A percentile compares a stretch with the other conserved stretches of the same genome.
Conservation (phyloP, 2,113 vertebrate genomes). For the Callocephalon fimbriatum region DNA sequence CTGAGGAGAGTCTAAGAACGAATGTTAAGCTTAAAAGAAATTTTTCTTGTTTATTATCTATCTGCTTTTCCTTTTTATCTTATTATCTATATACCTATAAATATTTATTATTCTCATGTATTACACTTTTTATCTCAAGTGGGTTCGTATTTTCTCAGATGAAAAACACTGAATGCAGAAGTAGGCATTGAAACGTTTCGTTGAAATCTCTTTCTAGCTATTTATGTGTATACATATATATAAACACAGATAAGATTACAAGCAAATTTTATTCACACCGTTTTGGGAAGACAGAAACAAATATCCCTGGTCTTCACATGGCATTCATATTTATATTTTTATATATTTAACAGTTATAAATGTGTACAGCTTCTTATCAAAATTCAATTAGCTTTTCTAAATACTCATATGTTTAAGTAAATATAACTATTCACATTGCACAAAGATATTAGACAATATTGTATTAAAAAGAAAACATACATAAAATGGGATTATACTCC, state of each 20-base stretch:
- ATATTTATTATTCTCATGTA: not conserved
- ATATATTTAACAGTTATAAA: not conserved
- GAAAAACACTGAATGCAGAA: not conserved
- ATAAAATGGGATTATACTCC: not conserved
- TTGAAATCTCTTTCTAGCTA: not conserved
- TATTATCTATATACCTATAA: not conserved
- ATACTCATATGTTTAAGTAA: not conserved
- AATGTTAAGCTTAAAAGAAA: not conserved
- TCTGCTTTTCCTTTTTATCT: not conserved
- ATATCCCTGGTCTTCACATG: not conserved
- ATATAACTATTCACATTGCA: not conserved
- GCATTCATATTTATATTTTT: not conserved
- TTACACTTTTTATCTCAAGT: not conserved
- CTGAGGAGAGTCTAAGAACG: not conserved
- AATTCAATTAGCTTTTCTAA: not conserved
- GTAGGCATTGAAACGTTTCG: not conserved
- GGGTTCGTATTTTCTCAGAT: not conserved
- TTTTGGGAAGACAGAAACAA: not conserved
- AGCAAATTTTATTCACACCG: not conserved
- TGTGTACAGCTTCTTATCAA: not conserved
- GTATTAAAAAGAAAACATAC: not conserved
- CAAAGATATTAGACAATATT: not conserved
- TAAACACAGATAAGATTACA: not conserved
- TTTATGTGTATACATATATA: not conserved
- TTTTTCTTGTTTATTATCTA: not conserved